Evolutionary conservation across 1,140 invertebrate species (phyloP).

Genomic region (Panagrolaimus sp.): DNA sequence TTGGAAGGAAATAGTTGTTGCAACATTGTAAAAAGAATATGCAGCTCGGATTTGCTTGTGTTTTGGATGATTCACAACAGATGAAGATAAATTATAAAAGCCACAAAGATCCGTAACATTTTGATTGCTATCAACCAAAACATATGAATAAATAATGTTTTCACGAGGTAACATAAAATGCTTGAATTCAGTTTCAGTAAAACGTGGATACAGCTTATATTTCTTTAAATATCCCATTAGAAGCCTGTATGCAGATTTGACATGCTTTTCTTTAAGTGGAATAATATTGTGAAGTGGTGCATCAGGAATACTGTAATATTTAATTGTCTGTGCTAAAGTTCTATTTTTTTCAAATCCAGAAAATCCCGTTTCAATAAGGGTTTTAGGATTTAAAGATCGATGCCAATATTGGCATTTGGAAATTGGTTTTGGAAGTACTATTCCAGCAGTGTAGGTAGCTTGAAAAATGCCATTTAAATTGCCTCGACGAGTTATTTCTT

Average conservation of each 20-base stretch:
- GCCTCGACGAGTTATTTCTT: conserved; percentile 93
- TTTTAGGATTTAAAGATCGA: conserved; percentile 92
- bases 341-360: conserved; percentile 91
- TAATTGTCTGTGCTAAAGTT: conserved; percentile 96
- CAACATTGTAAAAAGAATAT: conserved; percentile 97
- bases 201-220: conserved; percentile 84
- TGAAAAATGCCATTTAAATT: conserved; percentile 77
- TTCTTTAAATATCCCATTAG: conserved; percentile 72
- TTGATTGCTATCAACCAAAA: conserved; percentile 71
- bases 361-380: conserved; percentile 95
- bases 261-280: conserved; percentile 66
- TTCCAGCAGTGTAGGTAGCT: conserved; percentile 96
- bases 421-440: conserved; percentile 93
- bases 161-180: conserved; percentile 89
- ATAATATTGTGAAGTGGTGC: conserved; percentile 34
- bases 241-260: conserved; percentile 70
- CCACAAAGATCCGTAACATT: conserved; percentile 77
- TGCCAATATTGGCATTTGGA: conserved; percentile 96
- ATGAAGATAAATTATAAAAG: conserved; percentile 96
- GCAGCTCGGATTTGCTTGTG: conserved; percentile 91
- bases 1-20: conserved; percentile 75
- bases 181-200: conserved; percentile 81
- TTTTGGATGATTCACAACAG: conserved; percentile 95
- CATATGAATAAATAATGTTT: conserved; percentile 86
- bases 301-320: conserved; percentile 76